Percentiles rank a stretch among this genome's conserved stretches.
Conservation (phyloP, 2,888 invertebrate species). For the Caenorhabditis becei region DNA sequence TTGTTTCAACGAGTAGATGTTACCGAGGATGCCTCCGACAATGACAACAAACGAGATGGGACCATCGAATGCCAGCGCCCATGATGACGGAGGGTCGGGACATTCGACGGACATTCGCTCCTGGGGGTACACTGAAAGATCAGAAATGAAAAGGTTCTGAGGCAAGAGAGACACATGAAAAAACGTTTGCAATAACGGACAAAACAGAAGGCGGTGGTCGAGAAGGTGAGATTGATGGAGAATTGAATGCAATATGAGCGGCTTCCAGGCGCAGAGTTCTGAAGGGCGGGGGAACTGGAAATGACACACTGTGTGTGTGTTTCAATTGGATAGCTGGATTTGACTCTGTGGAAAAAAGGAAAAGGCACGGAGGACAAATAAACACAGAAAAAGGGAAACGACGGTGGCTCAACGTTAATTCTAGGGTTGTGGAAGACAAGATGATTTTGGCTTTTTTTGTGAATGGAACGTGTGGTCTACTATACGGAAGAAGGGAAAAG, state of each 20-base stretch:
- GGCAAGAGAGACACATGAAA: background rate
- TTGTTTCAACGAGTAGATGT: constrained; percentile 69
- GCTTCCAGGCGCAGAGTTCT: constrained; percentile 11
- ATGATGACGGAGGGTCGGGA: constrained; percentile 33
- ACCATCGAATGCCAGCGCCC: constrained; percentile 65
- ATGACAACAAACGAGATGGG: constrained; percentile 66
- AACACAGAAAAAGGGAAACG: background rate
- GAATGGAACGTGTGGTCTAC: too few relatives aligned
- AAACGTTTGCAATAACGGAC: constrained; percentile 16
- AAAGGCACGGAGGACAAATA: too few relatives aligned
- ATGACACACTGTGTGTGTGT: constrained; percentile 27
- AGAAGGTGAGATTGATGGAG: constrained; percentile 44
- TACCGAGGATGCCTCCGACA: constrained; percentile 65
- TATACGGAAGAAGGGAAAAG: background rate
- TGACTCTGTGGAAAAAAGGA: too few relatives aligned
- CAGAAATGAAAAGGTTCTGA: background rate
- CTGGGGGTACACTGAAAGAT: constrained; percentile 2
- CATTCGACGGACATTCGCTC: constrained; percentile 48
- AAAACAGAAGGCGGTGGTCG: constrained; percentile 29
- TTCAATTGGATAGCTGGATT: background rate
- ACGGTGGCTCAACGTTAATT: background rate
- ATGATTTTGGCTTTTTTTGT: too few relatives aligned
- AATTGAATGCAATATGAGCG: constrained; percentile 51
- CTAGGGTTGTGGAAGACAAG: background rate
- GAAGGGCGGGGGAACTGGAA: constrained; percentile 23